Conservation (phyloP, 2,797 vertebrate species). For the Oryzias dopingdopingensis region DNA sequence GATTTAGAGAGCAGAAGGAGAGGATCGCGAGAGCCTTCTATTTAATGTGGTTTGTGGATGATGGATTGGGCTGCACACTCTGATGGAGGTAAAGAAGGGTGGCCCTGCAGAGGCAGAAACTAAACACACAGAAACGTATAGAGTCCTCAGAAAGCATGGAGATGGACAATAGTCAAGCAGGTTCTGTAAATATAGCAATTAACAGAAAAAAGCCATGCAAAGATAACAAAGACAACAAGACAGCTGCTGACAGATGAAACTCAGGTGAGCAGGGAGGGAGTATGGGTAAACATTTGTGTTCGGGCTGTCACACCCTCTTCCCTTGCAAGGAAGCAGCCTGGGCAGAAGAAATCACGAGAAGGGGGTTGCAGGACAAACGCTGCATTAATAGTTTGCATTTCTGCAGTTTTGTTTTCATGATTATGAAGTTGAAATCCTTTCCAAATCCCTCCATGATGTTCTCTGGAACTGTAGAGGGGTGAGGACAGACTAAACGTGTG, state of each 20-base stretch:
- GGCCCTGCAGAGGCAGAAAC: slow-evolving; percentile 29
- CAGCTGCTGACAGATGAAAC: slow-evolving; percentile 50
- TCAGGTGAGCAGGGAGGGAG: slow-evolving; percentile 58
- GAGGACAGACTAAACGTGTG: slow-evolving; percentile 35
- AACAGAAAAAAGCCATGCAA: background rate
- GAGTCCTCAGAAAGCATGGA: background rate
- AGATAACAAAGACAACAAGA: slow-evolving; percentile 4
- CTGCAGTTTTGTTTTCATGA: background rate
- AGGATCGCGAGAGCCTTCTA: slow-evolving; percentile 15
- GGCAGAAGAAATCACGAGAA: slow-evolving; percentile 37
- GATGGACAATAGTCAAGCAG: background rate
- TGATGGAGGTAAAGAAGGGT: slow-evolving; percentile 7
- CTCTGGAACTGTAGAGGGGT: slow-evolving; percentile 40
- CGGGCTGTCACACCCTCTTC: slow-evolving; percentile 49
- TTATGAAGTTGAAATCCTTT: slow-evolving; percentile 38
- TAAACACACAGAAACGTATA: background rate
- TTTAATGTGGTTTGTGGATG: slow-evolving; percentile 33
- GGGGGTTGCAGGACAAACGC: slow-evolving; percentile 16
- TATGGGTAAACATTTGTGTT: slow-evolving; percentile 72
- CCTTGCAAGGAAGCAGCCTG: slow-evolving; percentile 41
- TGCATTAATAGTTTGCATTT: slow-evolving; percentile 30
- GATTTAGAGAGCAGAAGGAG: background rate
- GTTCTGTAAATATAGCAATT: background rate
- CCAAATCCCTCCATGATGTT: slow-evolving; percentile 47
- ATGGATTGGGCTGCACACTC: slow-evolving; percentile 24